Percentiles rank a stretch among this genome's conserved stretches.
Evolutionary conservation across 2,888 invertebrate species (phyloP).

Genomic region (Phragmatobia fuliginosa): DNA sequence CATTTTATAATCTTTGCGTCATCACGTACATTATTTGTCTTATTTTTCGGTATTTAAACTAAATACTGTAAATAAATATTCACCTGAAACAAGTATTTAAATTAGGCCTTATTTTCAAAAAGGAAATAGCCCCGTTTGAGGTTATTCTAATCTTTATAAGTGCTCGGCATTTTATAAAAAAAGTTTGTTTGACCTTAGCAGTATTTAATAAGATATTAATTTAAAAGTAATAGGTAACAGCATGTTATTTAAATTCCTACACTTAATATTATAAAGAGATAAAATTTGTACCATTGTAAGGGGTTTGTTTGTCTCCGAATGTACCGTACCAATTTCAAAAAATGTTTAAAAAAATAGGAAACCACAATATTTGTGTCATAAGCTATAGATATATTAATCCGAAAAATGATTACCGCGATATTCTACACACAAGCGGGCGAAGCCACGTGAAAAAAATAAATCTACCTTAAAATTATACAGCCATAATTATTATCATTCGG

Average conservation of each 20-base stretch:
- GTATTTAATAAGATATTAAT: neutral
- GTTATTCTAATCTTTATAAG: neutral
- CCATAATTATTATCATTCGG: neutral
- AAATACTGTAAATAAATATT: neutral
- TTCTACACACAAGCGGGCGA: no score
- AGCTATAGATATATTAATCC: no score
- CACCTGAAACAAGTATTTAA: neutral
- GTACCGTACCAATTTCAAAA: no score
- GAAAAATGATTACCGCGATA: no score
- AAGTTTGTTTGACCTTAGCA: neutral
- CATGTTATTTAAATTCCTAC: no score
- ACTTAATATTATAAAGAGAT: no score
- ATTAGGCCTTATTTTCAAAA: neutral
- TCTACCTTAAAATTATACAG: neutral
- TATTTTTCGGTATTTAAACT: neutral
- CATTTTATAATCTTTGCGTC: slow-evolving; percentile 44
- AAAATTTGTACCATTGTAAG: no score
- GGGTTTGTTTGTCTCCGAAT: no score
- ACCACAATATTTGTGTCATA: no score
- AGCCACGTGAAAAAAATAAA: no score
- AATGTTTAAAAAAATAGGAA: no score
- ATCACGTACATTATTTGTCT: neutral
- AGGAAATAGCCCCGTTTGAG: neutral
- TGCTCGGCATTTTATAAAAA: neutral
- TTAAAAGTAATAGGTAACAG: neutral